Evolutionary conservation across 2,888 invertebrate species (phyloP), one percentile per base, ranked within the genome.

Genomic region (Metacarcinus magister): DNA sequence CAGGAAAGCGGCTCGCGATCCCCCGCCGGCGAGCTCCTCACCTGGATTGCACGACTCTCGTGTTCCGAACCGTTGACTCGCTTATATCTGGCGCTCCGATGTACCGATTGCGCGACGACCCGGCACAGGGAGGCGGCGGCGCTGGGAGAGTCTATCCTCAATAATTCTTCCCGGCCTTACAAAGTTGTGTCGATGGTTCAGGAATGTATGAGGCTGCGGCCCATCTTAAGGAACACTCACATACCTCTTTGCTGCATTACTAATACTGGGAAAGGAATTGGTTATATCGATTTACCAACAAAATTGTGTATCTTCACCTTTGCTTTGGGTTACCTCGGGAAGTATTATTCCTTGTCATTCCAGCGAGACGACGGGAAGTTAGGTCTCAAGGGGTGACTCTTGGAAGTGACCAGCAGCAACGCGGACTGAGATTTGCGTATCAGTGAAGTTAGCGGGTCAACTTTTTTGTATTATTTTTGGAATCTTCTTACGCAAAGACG

Each of bases 31-130:
- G 92, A 54, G 54, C 54, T 46, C 39, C 60, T 92, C 92, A 92
- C 92, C 48, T 92, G 54, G 92, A 92, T 92, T 92, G 92, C 93
- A 93, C 93, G 75, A 19, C 93, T 75, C 93, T 93, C 93, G 39
- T 93, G 93, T 93, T 93, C 93, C 75, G 67, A 67, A 44, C 93
- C 93, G 93, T 93, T 93, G 32, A 39, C 75, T 93, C 93, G 93
- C 93, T 93, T 67, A 93, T 93, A 67, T 93, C 75, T 75, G 93
- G 75, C 67, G 39, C 44, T 32, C 43, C 75, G 93, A 93, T 93
- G 67, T 93, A 67, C 93, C 93, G 67, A 93, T 93, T 67, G 93
- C 75, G 43, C 93, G 39, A 67, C 32, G 43, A 39, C 39, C 93
- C 93, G 67, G 54, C 32, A 54, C 92, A 48, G 92, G 54, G 87